phyloP scores from a whole-genome alignment of 92 coral and sea anemone species.

The Chrysogorgia sp. region DNA sequence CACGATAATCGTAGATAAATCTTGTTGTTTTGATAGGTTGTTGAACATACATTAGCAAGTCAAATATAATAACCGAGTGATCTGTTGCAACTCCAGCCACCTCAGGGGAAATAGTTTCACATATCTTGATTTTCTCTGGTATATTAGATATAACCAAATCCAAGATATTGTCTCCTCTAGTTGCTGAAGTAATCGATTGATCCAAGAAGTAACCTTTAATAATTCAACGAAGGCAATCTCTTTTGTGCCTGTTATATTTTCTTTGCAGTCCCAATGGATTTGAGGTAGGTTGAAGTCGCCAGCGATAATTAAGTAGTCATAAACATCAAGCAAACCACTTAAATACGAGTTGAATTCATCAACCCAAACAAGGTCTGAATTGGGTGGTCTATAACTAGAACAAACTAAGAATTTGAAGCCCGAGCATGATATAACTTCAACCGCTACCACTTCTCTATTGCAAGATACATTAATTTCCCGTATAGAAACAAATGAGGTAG shows the following conservation, averaged over 20 bases:
- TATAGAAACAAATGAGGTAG: slow-evolving; percentile 25
- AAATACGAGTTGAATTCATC: slow-evolving; percentile 36
- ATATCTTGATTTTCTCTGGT: no score
- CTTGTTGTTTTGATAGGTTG: neutral
- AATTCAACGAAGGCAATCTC: slow-evolving; percentile 27
- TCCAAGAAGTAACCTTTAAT: slow-evolving; percentile 40
- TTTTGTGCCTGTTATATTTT: slow-evolving; percentile 23
- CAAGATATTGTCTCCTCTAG: slow-evolving; percentile 48
- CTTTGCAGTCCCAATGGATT: neutral
- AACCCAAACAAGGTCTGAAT: slow-evolving; percentile 22
- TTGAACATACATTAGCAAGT: neutral
- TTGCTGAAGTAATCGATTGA: slow-evolving; percentile 50
- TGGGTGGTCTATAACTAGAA: slow-evolving; percentile 50
- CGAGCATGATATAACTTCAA: slow-evolving; percentile 40
- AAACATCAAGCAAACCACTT: slow-evolving; percentile 22
- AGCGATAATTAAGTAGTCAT: slow-evolving; percentile 25
- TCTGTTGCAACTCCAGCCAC: slow-evolving; percentile 56
- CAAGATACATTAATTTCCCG: slow-evolving; percentile 21
- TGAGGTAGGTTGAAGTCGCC: slow-evolving; percentile 45
- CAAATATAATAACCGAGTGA: slow-evolving; percentile 35
- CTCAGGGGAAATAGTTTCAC: slow-evolving; percentile 30
- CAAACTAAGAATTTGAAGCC: slow-evolving; percentile 27
- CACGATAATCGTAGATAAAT: neutral
- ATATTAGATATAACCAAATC: slow-evolving; percentile 58
- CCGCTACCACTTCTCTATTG: slow-evolving; percentile 8